Evolutionary conservation across 2,113 vertebrate species (phyloP).

Genomic region (Globicephala melas): DNA sequence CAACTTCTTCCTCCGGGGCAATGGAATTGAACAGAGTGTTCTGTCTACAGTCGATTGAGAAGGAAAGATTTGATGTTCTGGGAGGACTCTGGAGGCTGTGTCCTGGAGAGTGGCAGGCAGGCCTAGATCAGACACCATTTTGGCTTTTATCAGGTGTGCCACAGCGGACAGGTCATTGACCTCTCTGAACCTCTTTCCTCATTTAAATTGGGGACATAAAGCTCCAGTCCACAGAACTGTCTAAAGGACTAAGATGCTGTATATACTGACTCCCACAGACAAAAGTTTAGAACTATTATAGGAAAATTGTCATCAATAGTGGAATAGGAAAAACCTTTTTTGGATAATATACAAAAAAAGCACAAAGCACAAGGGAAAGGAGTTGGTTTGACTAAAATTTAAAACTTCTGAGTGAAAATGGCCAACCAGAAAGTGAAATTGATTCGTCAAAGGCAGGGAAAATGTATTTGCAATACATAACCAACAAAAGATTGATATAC

Average conservation of each 20-base stretch:
- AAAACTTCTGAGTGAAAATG: background rate
- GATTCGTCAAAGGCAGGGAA: background rate
- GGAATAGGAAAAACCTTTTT: background rate
- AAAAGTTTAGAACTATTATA: background rate
- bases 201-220: background rate
- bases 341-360: background rate
- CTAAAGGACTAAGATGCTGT: background rate
- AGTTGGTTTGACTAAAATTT: background rate
- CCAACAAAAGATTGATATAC: background rate
- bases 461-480: background rate
- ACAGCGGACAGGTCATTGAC: fast-evolving
- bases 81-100: background rate
- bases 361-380: background rate
- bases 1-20: background rate
- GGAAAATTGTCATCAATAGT: background rate
- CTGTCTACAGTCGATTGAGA: fast-evolving
- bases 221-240: background rate
- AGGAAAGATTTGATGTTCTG: fast-evolving
- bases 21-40: fast-evolving
- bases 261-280: background rate
- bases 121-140: too few relatives aligned
- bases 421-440: background rate
- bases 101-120: fast-evolving
- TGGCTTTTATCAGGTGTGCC: background rate
- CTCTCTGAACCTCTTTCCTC: background rate